phyloP scores from a whole-genome alignment of 2,113 vertebrate genomes.

The Pseudopodoces humilis region DNA sequence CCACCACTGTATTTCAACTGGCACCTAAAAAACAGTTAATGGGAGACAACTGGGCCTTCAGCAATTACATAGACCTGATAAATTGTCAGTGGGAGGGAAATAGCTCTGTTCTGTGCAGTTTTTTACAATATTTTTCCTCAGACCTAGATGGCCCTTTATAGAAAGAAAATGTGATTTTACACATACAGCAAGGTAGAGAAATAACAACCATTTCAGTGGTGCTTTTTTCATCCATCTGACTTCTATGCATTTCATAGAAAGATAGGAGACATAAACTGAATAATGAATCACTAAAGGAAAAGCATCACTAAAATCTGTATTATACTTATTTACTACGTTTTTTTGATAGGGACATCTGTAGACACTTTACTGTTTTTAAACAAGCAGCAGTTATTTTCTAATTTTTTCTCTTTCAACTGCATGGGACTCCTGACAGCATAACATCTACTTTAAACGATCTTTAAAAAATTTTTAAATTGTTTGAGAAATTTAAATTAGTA shows the following conservation, averaged over 20 bases:
- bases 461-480: background rate
- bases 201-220: background rate
- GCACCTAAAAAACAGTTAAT: background rate
- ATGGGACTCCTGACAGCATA: background rate
- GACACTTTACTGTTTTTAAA: constrained; percentile 62
- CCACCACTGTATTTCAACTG: background rate
- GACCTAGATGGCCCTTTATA: background rate
- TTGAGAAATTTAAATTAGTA: background rate
- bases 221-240: constrained; percentile 9
- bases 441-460: background rate
- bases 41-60: background rate
- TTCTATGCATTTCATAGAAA: constrained; percentile 41
- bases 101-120: background rate
- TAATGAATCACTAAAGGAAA: background rate
- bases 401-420: constrained; percentile 45
- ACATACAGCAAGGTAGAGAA: background rate
- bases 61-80: background rate
- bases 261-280: constrained; percentile 54
- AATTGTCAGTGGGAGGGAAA: background rate
- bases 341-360: constrained; percentile 63
- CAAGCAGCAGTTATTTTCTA: constrained; percentile 55
- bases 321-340: constrained; percentile 9
- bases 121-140: background rate
- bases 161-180: background rate
- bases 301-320: constrained; percentile 1